Evolutionary conservation across 92 coral and sea anemone genomes (phyloP), one percentile per base, ranked within the genome.

Genomic region (Actinostola sp.): DNA sequence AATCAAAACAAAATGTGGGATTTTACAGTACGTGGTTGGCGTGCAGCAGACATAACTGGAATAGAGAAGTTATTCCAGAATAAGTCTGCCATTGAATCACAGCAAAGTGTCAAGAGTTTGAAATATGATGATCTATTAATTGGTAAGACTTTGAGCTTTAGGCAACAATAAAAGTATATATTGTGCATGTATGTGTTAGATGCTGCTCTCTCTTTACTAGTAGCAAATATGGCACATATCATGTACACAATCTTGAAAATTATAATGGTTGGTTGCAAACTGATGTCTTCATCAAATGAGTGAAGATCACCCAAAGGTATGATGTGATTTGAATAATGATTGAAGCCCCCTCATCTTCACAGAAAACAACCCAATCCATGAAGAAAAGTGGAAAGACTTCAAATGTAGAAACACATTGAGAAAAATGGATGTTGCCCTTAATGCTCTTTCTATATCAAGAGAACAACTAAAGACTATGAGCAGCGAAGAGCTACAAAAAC

Each of bases 381-480:
- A 46, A 9, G 19, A 64, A 26, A 30, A 11, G 61, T 76, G 75
- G 73, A 30, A 1, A 16, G 33, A 65, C 30, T 76, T 76, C 60
- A 66, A 51, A 23, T 52, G 63, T 44, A 48, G 82, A 23, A 54
- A 76, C 36, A 0, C 65, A 24, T 45, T 76, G 54, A 65, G 55
- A 24, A 76, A 65, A 52, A 59, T 76, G 28, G 65, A 76, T 45
- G n/a, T 76, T 19, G 82, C 50, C 1, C 30, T 76, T n/a, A 76
- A 76, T 31, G 23, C 32, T n/a, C 60, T 61, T 23, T 41, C 20
- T 3, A 25, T 41, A 30, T 17, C 71, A 14, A 35, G 52, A 20
- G 79, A 73, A 17, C 72, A 73, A 73, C 56, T 73, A 10, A 24
- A 35, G 20, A 39, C 69, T 77, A 39, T 67, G 84, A n/a, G 77